phyloP scores from a whole-genome alignment of 2,888 invertebrate species.

The Torymus aiolomorphi region DNA sequence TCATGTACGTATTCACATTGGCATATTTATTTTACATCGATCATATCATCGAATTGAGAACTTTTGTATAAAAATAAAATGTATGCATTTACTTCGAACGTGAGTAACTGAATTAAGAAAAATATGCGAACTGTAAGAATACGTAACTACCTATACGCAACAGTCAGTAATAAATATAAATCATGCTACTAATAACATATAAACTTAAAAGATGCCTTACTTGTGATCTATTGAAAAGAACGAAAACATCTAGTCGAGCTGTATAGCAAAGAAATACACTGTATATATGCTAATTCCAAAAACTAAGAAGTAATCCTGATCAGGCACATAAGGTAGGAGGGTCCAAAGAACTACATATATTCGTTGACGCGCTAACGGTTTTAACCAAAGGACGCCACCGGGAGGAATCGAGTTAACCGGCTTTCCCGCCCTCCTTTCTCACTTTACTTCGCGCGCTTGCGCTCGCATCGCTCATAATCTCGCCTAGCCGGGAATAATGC shows the following conservation, averaged over 20 bases:
- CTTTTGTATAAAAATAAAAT: too few relatives aligned
- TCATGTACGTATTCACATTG: too few relatives aligned
- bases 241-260: not conserved
- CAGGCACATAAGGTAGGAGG: slow-evolving; percentile 31
- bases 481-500: slow-evolving; percentile 21
- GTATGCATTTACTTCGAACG: too few relatives aligned
- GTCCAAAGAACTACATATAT: slow-evolving; percentile 25
- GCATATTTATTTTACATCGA: too few relatives aligned
- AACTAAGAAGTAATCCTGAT: not conserved
- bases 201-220: too few relatives aligned
- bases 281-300: not conserved
- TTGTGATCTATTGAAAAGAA: too few relatives aligned
- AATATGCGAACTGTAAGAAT: too few relatives aligned
- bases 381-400: slow-evolving; percentile 46
- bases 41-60: too few relatives aligned
- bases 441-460: slow-evolving; percentile 66
- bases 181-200: too few relatives aligned
- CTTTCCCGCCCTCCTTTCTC: slow-evolving; percentile 67
- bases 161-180: too few relatives aligned
- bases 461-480: slow-evolving; percentile 31
- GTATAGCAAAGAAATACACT: slow-evolving; percentile 25
- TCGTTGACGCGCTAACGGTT: slow-evolving; percentile 50
- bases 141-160: too few relatives aligned
- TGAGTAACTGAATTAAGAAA: too few relatives aligned
- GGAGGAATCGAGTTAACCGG: slow-evolving; percentile 68